Evolutionary conservation across 2,797 vertebrate genomes (phyloP).

Genomic region (Eupleurogrammus muticus): DNA sequence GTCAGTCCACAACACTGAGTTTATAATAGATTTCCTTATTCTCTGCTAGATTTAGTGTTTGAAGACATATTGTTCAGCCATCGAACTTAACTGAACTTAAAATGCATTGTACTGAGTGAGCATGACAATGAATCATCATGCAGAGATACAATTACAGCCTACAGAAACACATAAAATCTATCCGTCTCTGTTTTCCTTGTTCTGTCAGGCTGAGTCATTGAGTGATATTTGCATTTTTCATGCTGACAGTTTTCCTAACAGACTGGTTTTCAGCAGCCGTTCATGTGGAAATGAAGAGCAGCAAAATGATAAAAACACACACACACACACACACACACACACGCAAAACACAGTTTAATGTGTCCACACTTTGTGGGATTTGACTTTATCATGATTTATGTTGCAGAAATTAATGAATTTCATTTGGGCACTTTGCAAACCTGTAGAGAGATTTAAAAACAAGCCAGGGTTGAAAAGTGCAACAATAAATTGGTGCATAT

Average conservation of each 20-base stretch:
- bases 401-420: conserved; percentile 29
- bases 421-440: conserved; percentile 8
- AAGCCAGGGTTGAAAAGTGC: background rate
- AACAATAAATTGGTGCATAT: background rate
- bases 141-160: background rate
- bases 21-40: background rate
- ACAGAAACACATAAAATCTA: background rate
- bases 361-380: conserved; percentile 3
- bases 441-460: conserved; percentile 20
- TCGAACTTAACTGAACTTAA: background rate
- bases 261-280: conserved; percentile 35
- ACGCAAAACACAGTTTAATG: conserved; percentile 14
- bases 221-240: conserved; percentile 57
- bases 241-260: conserved; percentile 57
- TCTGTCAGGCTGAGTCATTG: conserved; percentile 55
- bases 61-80: background rate
- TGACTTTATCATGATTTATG: conserved; percentile 20
- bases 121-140: background rate
- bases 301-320: background rate
- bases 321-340: too few relatives aligned
- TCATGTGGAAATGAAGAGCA: conserved; percentile 45
- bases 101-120: background rate
- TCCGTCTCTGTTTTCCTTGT: conserved; percentile 2
- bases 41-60: too few relatives aligned
- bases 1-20: conserved; percentile 78